These are phyloP conservation scores for Agelastica alni DNA, from an alignment of 2,888 invertebrate species.

Conservation along the genomic window DNA sequence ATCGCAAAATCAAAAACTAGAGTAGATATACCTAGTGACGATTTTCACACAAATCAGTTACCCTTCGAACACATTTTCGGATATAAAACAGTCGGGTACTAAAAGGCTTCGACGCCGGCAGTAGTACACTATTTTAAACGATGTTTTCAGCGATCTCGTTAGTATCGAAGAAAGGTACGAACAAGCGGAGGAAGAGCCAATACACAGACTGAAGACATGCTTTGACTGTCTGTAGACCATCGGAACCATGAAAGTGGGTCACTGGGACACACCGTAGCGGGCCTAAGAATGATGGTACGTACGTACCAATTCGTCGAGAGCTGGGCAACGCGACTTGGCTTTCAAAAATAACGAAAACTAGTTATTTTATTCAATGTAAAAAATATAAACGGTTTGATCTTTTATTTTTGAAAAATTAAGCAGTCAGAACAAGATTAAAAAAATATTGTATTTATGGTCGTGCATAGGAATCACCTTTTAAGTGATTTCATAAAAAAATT, in stretches of 20 bases:
- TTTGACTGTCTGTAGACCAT: slow-evolving; percentile 54
- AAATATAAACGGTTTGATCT: no score
- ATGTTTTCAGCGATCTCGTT: slow-evolving; percentile 4
- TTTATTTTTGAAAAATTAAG: no score
- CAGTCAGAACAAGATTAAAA: no score
- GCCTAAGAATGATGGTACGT: slow-evolving; percentile 40
- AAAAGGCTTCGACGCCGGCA: slow-evolving; percentile 3
- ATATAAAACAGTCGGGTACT: neutral
- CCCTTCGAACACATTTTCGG: neutral
- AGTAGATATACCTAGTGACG: slow-evolving; percentile 2
- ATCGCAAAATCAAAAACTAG: slow-evolving; percentile 12
- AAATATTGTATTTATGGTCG: no score
- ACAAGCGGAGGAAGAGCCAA: slow-evolving; percentile 37
- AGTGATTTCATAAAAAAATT: no score
- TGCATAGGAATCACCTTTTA: no score
- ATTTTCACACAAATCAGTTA: neutral
- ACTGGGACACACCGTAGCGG: slow-evolving; percentile 57
- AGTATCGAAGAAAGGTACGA: slow-evolving; percentile 21
- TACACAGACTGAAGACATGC: slow-evolving; percentile 42
- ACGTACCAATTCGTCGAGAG: slow-evolving; percentile 14
- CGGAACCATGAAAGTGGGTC: slow-evolving; percentile 56
- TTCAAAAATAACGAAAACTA: slow-evolving; percentile 5
- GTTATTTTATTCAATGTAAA: slow-evolving; percentile 2
- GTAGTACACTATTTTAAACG: neutral
- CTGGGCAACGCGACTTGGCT: slow-evolving; percentile 7